These are phyloP conservation scores for Trachemys scripta DNA, from an alignment of 2,113 vertebrate species.

Conservation along the genomic window DNA sequence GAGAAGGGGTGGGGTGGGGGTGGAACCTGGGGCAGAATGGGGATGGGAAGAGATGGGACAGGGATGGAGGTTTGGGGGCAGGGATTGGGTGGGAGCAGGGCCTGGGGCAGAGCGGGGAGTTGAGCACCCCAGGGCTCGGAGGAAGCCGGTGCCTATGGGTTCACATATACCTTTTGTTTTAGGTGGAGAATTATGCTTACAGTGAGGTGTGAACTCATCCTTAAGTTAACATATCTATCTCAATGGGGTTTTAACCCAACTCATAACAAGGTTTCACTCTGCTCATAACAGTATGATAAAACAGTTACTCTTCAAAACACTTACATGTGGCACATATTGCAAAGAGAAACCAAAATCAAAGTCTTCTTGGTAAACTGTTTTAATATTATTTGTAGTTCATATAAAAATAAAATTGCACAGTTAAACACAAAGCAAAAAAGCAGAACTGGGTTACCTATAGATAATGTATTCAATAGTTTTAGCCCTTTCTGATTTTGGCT, in stretches of 20 bases:
- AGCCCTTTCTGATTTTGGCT: not conserved
- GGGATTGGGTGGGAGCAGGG: too few relatives aligned
- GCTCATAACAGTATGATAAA: not conserved
- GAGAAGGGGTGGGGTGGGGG: too few relatives aligned
- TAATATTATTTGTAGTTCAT: not conserved
- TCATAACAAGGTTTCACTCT: not conserved
- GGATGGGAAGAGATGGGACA: too few relatives aligned
- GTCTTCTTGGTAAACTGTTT: conserved; percentile 16
- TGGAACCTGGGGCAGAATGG: too few relatives aligned
- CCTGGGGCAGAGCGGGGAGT: too few relatives aligned
- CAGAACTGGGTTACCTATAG: not conserved
- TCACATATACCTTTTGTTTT: not conserved
- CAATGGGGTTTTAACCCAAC: not conserved
- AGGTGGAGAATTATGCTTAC: not conserved
- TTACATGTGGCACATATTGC: not conserved
- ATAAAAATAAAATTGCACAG: not conserved
- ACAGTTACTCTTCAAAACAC: fast-evolving
- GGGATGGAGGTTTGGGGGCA: too few relatives aligned
- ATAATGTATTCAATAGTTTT: not conserved
- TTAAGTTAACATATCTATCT: not conserved
- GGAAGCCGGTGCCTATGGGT: too few relatives aligned
- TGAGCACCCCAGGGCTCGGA: too few relatives aligned
- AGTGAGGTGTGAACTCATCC: not conserved
- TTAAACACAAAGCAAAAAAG: conserved; percentile 5
- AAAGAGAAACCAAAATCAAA: not conserved